A percentile compares a stretch with the other conserved stretches of the same genome.
phyloP scores from a whole-genome alignment of 1,140 invertebrate species.

The Listronotus oregonensis region DNA sequence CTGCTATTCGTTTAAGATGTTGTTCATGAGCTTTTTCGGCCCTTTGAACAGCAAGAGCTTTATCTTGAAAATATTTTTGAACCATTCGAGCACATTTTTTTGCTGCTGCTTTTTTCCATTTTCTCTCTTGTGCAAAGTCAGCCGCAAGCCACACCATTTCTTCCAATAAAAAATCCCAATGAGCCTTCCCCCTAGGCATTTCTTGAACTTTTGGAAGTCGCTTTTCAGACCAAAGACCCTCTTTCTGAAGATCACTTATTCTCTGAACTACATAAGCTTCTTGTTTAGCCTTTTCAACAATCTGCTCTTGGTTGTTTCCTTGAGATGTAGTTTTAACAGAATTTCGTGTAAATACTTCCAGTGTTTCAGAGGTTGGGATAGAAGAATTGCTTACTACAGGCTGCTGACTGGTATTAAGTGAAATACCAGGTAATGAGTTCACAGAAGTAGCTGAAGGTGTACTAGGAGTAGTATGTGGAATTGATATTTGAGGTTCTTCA shows the following conservation, averaged over 20 bases:
- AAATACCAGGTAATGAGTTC: conserved; percentile 50
- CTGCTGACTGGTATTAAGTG: conserved; percentile 27
- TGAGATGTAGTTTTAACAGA: conserved; percentile 24
- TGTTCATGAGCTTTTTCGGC: conserved; percentile 92
- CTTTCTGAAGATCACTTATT: conserved; percentile 83
- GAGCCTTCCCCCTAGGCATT: conserved; percentile 86
- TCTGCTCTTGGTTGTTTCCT: conserved; percentile 66
- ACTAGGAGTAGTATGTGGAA: conserved; percentile 45
- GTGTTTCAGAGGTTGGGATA: conserved; percentile 15
- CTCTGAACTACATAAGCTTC: conserved; percentile 94
- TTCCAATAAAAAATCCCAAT: conserved; percentile 99
- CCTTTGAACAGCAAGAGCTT: conserved; percentile 83
- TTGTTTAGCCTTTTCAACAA: conserved; percentile 88
- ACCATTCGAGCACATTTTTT: conserved; percentile 93
- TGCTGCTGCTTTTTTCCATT: conserved; percentile 95
- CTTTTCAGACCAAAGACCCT: conserved; percentile 92
- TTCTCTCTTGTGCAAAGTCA: conserved; percentile 96
- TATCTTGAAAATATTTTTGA: conserved; percentile 95
- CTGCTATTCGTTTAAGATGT: conserved; percentile 84
- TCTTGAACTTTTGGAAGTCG: conserved; percentile 92
- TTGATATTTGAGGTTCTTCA: conserved; percentile 50
- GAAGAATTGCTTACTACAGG: conserved; percentile 11
- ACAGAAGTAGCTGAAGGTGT: conserved; percentile 49
- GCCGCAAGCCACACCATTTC: conserved; percentile 98
- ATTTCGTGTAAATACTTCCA: conserved; percentile 23